Conservation (phyloP, 2,888 invertebrate genomes). For the Caenorhabditis drosophilae region DNA sequence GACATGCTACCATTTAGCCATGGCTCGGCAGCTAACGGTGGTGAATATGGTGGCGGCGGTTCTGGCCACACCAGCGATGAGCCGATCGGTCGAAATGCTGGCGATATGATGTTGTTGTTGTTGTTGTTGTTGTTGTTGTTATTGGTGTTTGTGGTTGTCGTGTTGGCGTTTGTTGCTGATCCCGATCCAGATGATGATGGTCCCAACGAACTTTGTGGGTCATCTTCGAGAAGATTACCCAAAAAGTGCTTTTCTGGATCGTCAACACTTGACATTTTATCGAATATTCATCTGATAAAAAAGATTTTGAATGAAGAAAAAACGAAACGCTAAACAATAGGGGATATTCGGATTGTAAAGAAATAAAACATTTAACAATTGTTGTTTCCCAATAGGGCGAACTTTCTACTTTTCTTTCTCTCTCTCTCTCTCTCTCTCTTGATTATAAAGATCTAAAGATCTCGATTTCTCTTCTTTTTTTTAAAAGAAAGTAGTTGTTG, state of each 20-base stretch:
- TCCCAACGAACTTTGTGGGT: slow-evolving; percentile 10
- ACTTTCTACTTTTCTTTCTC: no score
- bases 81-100: neutral
- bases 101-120: slow-evolving; percentile 4
- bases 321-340: slow-evolving; percentile 5
- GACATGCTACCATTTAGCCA: no score
- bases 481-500: no score
- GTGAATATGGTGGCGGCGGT: slow-evolving; percentile 50
- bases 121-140: slow-evolving; percentile 1
- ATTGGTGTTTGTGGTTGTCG: slow-evolving; percentile 4
- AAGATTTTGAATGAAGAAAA: no score
- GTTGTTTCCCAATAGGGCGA: no score
- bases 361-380: no score
- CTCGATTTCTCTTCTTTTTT: no score
- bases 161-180: no score
- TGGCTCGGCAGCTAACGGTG: slow-evolving; percentile 13
- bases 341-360: no score
- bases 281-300: slow-evolving; percentile 31
- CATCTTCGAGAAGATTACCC: slow-evolving; percentile 55
- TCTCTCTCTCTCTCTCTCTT: no score
- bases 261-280: slow-evolving; percentile 42
- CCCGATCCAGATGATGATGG: no score
- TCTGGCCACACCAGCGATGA: slow-evolving; percentile 37
- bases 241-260: slow-evolving; percentile 56
- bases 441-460: no score